These are phyloP conservation scores for Protodeltote pygarga DNA, from an alignment of 2,888 invertebrate genomes.

Conservation along the genomic window DNA sequence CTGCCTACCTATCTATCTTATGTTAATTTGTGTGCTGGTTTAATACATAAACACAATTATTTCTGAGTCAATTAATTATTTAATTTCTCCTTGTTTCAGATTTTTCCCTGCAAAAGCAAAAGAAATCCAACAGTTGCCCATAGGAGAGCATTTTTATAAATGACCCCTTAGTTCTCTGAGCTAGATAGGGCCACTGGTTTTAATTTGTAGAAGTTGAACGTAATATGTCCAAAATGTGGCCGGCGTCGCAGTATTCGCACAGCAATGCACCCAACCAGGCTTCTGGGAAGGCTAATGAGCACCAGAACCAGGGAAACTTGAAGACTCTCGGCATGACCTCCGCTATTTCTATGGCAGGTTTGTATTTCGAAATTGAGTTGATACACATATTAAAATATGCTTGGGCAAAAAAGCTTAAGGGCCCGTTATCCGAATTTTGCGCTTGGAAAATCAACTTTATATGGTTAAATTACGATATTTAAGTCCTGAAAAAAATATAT, in stretches of 20 bases:
- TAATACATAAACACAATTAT: too few species aligned
- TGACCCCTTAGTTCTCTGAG: conserved; percentile 53
- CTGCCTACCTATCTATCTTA: too few species aligned
- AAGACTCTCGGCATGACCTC: conserved; percentile 96
- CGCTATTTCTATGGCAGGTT: conserved; percentile 95
- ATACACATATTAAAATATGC: too few species aligned
- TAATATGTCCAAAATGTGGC: conserved; percentile 81
- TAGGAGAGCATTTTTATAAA: conserved; percentile 62
- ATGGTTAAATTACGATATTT: too few species aligned
- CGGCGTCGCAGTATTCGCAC: conserved; percentile 82
- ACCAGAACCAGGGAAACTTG: conserved; percentile 86
- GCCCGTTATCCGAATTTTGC: too few species aligned
- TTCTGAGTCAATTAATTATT: background rate
- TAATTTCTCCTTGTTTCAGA: conserved; percentile 56
- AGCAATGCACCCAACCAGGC: conserved; percentile 64
- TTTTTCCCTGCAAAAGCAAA: conserved; percentile 18
- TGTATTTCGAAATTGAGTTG: too few species aligned
- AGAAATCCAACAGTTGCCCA: conserved; percentile 56
- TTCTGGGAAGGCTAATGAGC: conserved; percentile 70
- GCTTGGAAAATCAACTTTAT: too few species aligned
- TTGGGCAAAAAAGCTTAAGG: too few species aligned
- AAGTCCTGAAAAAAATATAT: too few species aligned
- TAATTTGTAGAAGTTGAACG: conserved; percentile 14
- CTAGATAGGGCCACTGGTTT: conserved; percentile 30
- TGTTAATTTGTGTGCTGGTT: too few species aligned